These are phyloP conservation scores for Muraenolepis orangiensis DNA, from an alignment of 2,797 vertebrate species.

Conservation along the genomic window DNA sequence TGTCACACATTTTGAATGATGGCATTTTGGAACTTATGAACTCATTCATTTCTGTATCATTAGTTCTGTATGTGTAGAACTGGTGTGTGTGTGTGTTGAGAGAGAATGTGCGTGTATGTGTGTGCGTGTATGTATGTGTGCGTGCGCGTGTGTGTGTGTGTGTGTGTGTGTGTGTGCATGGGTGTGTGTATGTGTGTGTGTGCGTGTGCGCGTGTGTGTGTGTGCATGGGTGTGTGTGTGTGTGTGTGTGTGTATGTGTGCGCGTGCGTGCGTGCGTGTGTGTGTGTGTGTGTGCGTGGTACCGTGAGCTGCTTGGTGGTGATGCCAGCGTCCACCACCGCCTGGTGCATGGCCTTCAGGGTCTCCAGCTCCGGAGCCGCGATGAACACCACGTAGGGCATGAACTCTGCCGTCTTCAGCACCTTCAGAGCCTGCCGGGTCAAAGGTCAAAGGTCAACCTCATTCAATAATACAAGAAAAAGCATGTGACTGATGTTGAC, in stretches of 20 bases:
- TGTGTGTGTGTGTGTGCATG: neutral
- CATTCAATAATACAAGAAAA: neutral
- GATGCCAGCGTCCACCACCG: slow-evolving; percentile 93
- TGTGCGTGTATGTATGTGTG: neutral
- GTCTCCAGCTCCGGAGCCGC: slow-evolving; percentile 94
- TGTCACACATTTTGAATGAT: no score
- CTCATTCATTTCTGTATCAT: no score
- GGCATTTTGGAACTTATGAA: no score
- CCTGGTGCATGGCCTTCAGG: slow-evolving; percentile 91
- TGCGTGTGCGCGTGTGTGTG: no score
- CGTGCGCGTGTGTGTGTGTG: neutral
- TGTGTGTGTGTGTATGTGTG: no score
- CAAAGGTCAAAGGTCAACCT: neutral
- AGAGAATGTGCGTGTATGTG: neutral
- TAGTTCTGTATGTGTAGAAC: no score
- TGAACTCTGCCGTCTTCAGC: slow-evolving; percentile 93
- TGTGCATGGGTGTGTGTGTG: no score
- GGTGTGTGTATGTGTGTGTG: no score
- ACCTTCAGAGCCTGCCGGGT: slow-evolving; percentile 87
- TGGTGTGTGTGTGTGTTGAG: no score
- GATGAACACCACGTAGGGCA: slow-evolving; percentile 97
- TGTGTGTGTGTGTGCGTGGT: no score
- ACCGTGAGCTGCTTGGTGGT: slow-evolving; percentile 95
- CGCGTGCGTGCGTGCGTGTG: no score
- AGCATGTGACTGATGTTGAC: neutral